phyloP scores from a whole-genome alignment of 1,140 invertebrate species.

The Cydia pomonella region DNA sequence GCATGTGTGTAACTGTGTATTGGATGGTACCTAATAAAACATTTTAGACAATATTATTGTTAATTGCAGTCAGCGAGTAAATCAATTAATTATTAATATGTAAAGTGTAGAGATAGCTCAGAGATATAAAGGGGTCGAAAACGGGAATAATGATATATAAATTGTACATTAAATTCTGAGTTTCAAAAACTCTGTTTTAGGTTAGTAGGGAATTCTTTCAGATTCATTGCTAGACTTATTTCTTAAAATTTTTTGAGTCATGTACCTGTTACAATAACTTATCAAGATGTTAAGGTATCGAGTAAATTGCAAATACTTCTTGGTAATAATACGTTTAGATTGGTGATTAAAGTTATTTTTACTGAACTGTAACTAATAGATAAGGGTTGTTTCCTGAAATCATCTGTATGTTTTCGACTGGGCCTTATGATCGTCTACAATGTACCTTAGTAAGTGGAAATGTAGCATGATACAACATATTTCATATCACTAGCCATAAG shows the following conservation, averaged over 20 bases:
- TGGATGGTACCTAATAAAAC: neutral
- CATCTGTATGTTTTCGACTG: neutral
- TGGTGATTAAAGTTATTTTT: neutral
- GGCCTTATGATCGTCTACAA: neutral
- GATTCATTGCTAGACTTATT: slow-evolving; percentile 11
- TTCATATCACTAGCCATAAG: slow-evolving; percentile 25
- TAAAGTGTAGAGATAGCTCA: neutral
- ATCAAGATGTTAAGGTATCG: neutral
- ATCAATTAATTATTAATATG: neutral
- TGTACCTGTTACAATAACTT: slow-evolving; percentile 22
- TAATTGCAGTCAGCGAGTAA: neutral
- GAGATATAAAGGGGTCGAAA: neutral
- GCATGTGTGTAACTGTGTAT: neutral
- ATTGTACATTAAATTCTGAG: slow-evolving; percentile 2
- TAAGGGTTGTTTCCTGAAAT: neutral
- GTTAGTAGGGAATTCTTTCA: slow-evolving; percentile 4
- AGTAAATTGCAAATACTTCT: neutral
- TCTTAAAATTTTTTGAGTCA: neutral
- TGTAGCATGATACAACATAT: slow-evolving; percentile 9
- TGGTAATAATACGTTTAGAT: neutral
- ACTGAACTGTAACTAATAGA: neutral
- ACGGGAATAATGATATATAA: neutral
- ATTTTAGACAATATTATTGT: slow-evolving; percentile 14
- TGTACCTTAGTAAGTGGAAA: slow-evolving; percentile 8
- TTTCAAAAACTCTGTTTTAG: slow-evolving; percentile 15